A percentile compares a stretch with the other conserved stretches of the same genome.
These are phyloP conservation scores for Diarsia dahlii DNA, from an alignment of 2,888 invertebrate genomes.

Conservation along the genomic window DNA sequence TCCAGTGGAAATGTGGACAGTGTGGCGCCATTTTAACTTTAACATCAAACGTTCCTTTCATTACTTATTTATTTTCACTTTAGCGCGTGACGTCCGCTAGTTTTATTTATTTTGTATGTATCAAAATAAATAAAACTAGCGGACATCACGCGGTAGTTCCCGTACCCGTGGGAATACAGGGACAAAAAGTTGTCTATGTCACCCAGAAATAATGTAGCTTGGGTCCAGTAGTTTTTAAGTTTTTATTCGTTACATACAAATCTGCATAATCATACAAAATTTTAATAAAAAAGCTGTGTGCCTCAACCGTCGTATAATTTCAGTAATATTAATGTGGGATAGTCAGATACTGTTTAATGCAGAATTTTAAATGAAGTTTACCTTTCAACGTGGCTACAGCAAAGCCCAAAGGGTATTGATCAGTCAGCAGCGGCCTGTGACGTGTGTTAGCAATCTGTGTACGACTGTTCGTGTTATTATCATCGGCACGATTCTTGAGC, in stretches of 20 bases:
- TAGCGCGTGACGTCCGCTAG: no score
- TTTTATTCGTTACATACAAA: no score
- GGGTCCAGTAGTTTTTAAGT: no score
- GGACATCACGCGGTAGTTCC: no score
- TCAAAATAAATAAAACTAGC: no score
- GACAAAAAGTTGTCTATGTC: no score
- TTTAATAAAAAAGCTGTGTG: not conserved
- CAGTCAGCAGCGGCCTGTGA: no score
- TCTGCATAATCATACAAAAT: no score
- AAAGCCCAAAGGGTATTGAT: not conserved
- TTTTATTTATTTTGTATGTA: no score
- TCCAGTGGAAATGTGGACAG: not conserved
- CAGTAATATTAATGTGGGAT: not conserved
- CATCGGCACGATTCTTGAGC: no score
- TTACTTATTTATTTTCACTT: not conserved
- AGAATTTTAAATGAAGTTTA: not conserved
- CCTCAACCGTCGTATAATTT: not conserved
- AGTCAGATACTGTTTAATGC: not conserved
- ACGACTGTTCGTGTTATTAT: not conserved
- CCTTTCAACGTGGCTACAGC: not conserved
- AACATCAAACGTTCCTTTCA: not conserved
- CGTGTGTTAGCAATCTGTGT: not conserved
- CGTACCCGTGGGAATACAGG: no score
- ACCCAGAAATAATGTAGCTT: not conserved
- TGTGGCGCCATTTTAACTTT: not conserved